Base-by-base conservation (phyloP, 1,140 invertebrate species). In the Zaprionus ghesquierei region DNA sequence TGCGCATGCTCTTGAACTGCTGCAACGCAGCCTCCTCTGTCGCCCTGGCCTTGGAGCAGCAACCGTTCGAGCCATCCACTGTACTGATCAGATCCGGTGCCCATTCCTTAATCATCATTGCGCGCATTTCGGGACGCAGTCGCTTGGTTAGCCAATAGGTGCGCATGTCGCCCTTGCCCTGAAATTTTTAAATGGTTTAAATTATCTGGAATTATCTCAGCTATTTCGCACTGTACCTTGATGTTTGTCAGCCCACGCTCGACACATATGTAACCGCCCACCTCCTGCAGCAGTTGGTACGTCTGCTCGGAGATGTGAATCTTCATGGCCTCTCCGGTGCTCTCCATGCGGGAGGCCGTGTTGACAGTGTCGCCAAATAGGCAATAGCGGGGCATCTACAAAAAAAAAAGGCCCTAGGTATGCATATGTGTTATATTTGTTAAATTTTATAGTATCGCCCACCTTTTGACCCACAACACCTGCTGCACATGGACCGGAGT, bases 361-460 rank as follows among this genome's bases (percentile, higher is more conserved):
- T 98, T 98, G 12, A 98, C 97, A 1, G 97, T 98, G 92, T 98
- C 98, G 0, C 97, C 98, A 93, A 99, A 98, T 1, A 98, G 93
- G 90, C 97, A 98, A 92, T 98, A 98, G 38, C 97, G 92, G 2
- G 97, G 97, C 97, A 97, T 97, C 59, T 96, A 31, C n/a, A 15
- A 27, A 1, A 2, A 22, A n/a, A n/a, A n/a, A n/a, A n/a, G n/a
- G n/a, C n/a, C n/a, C n/a, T n/a, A n/a, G 5, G 13, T 6, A 13
- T 38, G n/a, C n/a, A n/a, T 1, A 9, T 9, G 13, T 51, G 8
- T 51, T 41, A 31, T 31, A 59, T 5, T 12, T 18, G 10, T 44
- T 5, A 9, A 23, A 50, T 3, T 25, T 9, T 6, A 5, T 27
- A 1, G 10, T 38, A 12, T 41, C 23, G 80, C 89, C 92, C 29